Conservation (phyloP, 2,797 vertebrate genomes). For the Nyctalus aviator region DNA sequence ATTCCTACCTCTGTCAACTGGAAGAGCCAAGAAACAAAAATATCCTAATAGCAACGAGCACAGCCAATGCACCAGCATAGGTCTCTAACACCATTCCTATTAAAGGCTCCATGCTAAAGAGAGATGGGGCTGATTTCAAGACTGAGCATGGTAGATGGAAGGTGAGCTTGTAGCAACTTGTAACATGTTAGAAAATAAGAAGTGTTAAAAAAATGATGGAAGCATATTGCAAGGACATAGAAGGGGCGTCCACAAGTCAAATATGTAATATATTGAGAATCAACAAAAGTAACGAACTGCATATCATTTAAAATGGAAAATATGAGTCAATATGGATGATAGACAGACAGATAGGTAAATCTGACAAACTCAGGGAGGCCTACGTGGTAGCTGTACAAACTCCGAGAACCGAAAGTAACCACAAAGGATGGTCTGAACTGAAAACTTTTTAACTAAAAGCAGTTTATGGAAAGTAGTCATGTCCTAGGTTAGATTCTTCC, state of each 20-base stretch:
- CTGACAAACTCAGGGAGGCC: background rate
- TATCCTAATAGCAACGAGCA: background rate
- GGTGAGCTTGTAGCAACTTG: background rate
- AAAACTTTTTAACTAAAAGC: background rate
- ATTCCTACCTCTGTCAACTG: background rate
- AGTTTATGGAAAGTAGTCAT: background rate
- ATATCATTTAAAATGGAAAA: conserved; percentile 1
- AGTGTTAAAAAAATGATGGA: background rate
- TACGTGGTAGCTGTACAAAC: background rate
- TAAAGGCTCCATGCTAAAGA: background rate
- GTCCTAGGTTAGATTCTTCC: background rate
- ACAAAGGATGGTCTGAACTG: background rate
- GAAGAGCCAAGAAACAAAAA: background rate
- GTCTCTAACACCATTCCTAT: background rate
- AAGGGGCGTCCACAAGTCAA: background rate
- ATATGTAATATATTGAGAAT: background rate
- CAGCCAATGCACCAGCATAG: too few relatives aligned
- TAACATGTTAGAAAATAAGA: background rate
- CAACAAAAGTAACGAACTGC: background rate
- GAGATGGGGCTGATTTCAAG: background rate
- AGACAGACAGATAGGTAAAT: background rate
- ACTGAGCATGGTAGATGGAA: background rate
- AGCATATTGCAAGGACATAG: background rate
- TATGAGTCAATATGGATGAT: background rate
- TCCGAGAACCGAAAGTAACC: background rate